Evolutionary conservation across 2,797 vertebrate genomes (phyloP).

Genomic region (Thunnus albacares): DNA sequence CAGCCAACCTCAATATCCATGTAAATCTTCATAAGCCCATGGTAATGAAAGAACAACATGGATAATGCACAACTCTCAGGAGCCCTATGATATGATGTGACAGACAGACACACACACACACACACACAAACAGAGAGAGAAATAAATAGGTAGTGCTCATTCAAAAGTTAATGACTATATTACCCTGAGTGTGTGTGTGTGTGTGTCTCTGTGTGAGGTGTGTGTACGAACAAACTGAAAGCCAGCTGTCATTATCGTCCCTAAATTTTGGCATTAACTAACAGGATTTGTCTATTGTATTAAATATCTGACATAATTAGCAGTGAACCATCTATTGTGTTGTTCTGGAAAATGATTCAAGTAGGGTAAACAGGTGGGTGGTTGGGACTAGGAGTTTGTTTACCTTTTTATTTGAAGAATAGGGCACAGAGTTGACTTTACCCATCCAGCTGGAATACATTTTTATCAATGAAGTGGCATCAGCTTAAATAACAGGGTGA

Average conservation of each 20-base stretch:
- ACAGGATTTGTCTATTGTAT: not conserved
- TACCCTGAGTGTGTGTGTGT: not conserved
- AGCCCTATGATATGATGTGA: conserved; percentile 55
- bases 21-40: conserved; percentile 71
- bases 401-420: conserved; percentile 22
- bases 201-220: not conserved
- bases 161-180: conserved; percentile 51
- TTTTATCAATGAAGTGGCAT: not conserved
- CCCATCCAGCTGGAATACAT: conserved; percentile 5
- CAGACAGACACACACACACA: conserved; percentile 14
- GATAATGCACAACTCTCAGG: conserved; percentile 55
- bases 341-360: conserved; percentile 1
- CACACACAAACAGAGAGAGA: conserved; percentile 6
- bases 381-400: conserved; percentile 5
- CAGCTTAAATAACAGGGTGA: not conserved
- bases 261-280: conserved; percentile 19
- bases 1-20: conserved; percentile 67
- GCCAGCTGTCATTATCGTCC: conserved; percentile 13
- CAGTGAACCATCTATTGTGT: not conserved
- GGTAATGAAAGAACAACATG: conserved; percentile 79
- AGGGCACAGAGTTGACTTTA: not conserved
- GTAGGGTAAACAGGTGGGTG: conserved; percentile 29
- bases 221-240: not conserved
- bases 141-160: conserved; percentile 45
- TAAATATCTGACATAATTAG: conserved; percentile 12